These are phyloP conservation scores for Brachystomella parvula DNA, from an alignment of 1,140 invertebrate species.

Conservation along the genomic window DNA sequence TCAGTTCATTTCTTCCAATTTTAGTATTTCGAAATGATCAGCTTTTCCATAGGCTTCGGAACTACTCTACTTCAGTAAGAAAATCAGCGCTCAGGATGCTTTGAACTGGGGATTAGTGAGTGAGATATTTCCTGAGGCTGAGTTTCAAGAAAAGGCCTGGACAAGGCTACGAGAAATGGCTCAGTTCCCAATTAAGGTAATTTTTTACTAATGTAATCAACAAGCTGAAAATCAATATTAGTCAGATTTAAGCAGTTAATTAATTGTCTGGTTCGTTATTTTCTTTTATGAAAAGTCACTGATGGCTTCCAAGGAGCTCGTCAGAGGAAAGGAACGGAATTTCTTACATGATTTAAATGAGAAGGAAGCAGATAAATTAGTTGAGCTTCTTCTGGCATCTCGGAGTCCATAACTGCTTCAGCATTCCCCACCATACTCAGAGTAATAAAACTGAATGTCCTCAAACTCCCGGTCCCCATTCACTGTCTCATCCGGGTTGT, in stretches of 20 bases:
- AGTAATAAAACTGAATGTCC: no score
- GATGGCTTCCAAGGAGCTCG: not conserved
- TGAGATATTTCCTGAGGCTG: constrained; percentile 53
- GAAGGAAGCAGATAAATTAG: not conserved
- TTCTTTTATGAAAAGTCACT: not conserved
- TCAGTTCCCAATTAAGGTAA: constrained; percentile 43
- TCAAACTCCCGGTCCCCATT: no score
- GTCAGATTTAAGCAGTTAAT: no score
- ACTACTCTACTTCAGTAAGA: constrained; percentile 69
- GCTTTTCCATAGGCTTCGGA: constrained; percentile 53
- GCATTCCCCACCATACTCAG: no score
- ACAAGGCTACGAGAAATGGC: constrained; percentile 47
- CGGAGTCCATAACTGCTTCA: no score
- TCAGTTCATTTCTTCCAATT: constrained; percentile 7
- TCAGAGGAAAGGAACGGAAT: not conserved
- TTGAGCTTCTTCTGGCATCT: not conserved
- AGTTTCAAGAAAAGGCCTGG: constrained; percentile 53
- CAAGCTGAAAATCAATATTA: no score
- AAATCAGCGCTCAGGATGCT: constrained; percentile 67
- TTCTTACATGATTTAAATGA: not conserved
- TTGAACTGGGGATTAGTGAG: constrained; percentile 60
- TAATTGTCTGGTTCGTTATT: not conserved
- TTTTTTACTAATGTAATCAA: no score
- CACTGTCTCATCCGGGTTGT: no score
- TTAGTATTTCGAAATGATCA: not conserved